Conservation (phyloP, 2,113 vertebrate species). For the Leptobrachium leishanense region DNA sequence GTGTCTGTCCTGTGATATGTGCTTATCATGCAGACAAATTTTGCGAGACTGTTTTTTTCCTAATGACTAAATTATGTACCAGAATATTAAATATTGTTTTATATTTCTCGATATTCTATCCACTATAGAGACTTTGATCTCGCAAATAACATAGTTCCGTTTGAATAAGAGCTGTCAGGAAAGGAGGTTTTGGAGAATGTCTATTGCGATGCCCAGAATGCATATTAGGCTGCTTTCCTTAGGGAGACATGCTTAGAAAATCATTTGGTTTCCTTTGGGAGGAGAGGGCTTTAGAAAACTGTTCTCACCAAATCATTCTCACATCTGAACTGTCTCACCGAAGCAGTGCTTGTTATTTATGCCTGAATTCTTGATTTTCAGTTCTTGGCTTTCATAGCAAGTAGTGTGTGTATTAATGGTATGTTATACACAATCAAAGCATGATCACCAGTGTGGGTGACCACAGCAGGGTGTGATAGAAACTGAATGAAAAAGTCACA, state of each 20-base stretch:
- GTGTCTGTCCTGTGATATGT: not conserved
- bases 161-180: not conserved
- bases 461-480: not conserved
- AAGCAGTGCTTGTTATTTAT: not conserved
- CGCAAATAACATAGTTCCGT: slow-evolving; percentile 1
- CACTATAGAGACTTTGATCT: slow-evolving; percentile 9
- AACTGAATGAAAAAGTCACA: not conserved
- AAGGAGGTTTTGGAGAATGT: not conserved
- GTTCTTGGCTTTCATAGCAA: not conserved
- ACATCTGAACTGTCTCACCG: not conserved
- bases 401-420: not conserved
- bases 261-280: not conserved
- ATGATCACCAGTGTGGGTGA: not conserved
- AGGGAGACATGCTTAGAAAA: slow-evolving; percentile 4
- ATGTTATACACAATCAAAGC: not conserved
- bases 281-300: not conserved
- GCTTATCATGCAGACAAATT: not conserved
- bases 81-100: not conserved
- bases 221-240: not conserved
- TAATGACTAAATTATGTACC: not conserved
- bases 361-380: not conserved
- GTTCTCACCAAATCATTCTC: not conserved
- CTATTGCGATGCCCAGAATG: slow-evolving; percentile 5
- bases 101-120: not conserved
- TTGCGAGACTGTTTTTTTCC: not conserved